These are phyloP conservation scores for Xylota sylvarum DNA, from an alignment of 2,888 invertebrate species.

Conservation along the genomic window DNA sequence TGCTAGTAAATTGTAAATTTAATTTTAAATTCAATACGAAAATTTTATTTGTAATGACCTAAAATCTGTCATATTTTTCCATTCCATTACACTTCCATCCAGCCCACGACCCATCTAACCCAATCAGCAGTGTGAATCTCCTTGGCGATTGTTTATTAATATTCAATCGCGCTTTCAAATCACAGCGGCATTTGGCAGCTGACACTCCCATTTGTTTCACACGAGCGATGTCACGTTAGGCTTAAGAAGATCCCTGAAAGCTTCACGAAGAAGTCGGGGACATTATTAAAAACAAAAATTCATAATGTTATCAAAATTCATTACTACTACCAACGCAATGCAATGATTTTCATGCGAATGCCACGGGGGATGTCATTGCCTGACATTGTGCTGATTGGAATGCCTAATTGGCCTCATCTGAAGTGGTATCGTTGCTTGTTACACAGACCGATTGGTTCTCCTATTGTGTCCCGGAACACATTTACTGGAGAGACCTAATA, in stretches of 20 bases:
- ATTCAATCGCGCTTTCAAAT: slow-evolving; percentile 3
- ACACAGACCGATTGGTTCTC: not conserved
- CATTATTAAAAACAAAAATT: not conserved
- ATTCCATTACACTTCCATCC: not conserved
- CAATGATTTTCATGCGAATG: not conserved
- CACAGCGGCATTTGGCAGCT: slow-evolving; percentile 6
- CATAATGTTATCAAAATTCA: slow-evolving; percentile 15
- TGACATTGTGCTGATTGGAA: slow-evolving; percentile 11
- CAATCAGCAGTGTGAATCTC: not conserved
- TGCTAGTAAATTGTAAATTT: no score
- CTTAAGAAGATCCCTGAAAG: not conserved
- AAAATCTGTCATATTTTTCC: not conserved
- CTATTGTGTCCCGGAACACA: not conserved
- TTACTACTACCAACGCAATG: not conserved
- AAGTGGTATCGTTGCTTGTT: not conserved
- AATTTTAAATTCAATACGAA: not conserved
- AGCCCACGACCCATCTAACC: not conserved
- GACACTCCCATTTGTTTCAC: slow-evolving; percentile 18
- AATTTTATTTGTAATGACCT: no score
- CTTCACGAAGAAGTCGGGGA: not conserved
- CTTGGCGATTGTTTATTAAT: not conserved
- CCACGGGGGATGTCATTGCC: slow-evolving; percentile 3
- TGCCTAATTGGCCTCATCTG: slow-evolving; percentile 13
- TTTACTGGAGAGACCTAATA: not conserved
- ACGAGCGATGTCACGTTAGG: not conserved